phyloP scores from a whole-genome alignment of 2,888 invertebrate species.

The Agrochola litura region DNA sequence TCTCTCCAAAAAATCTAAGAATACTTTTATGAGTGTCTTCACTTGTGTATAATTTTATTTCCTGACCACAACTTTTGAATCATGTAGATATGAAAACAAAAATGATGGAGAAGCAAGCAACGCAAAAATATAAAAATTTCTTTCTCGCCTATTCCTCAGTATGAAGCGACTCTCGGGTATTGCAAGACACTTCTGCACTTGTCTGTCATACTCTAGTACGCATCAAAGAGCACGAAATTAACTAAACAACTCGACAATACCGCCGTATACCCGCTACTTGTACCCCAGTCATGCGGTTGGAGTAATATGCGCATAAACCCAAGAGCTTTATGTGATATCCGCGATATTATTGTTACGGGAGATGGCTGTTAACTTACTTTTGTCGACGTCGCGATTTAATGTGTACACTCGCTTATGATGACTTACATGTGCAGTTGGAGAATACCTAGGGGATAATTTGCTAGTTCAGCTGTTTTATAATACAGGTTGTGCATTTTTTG shows the following conservation, averaged over 20 bases:
- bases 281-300: slow-evolving; percentile 61
- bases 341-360: slow-evolving; percentile 75
- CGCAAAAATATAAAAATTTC: too few species aligned
- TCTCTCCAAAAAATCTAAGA: neutral
- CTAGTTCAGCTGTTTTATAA: neutral
- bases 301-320: slow-evolving; percentile 78
- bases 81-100: neutral
- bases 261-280: slow-evolving; percentile 61
- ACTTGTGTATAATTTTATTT: neutral
- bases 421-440: slow-evolving; percentile 16
- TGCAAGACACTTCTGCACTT: neutral
- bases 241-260: slow-evolving; percentile 8
- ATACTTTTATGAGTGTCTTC: neutral
- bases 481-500: neutral
- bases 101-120: neutral
- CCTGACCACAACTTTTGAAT: neutral
- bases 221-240: slow-evolving; percentile 22
- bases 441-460: neutral
- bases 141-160: neutral
- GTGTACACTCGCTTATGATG: slow-evolving; percentile 31
- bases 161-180: neutral
- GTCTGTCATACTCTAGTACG: neutral
- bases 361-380: slow-evolving; percentile 72
- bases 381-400: slow-evolving; percentile 69
- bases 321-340: slow-evolving; percentile 77